These are phyloP conservation scores for Acanthis flammea DNA, from an alignment of 2,797 vertebrate species.

Conservation along the genomic window DNA sequence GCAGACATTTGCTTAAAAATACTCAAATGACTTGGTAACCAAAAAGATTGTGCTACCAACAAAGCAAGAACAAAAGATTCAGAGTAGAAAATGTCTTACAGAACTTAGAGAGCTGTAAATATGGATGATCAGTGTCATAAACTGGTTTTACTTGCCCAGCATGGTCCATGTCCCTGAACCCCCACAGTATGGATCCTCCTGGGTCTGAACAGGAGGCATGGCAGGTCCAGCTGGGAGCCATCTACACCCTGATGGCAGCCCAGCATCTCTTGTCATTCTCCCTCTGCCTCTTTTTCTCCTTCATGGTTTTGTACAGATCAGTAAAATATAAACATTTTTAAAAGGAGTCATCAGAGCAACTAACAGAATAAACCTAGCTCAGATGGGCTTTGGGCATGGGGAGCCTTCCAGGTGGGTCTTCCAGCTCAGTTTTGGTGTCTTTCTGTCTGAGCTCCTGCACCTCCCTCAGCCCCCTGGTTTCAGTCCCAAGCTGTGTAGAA, in stretches of 20 bases:
- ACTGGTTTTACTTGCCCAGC: neutral
- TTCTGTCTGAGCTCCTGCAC: neutral
- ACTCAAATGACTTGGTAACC: neutral
- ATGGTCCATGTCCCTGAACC: neutral
- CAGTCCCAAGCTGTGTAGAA: neutral
- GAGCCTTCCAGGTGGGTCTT: neutral
- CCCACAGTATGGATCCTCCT: neutral
- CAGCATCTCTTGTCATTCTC: neutral
- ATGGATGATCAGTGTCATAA: neutral
- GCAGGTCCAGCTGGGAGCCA: neutral
- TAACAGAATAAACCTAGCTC: neutral
- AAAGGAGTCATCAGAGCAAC: neutral
- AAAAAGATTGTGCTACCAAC: neutral
- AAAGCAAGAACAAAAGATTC: neutral
- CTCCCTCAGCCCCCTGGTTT: neutral
- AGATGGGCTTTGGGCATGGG: neutral
- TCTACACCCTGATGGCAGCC: neutral
- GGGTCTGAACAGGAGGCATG: neutral
- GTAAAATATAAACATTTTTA: neutral
- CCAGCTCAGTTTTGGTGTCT: neutral
- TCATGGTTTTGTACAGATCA: neutral
- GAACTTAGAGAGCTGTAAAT: neutral
- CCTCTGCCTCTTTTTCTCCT: neutral
- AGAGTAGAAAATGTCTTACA: neutral
- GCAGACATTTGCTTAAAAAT: neutral